These are phyloP conservation scores for Azorinus chamasolen DNA, from an alignment of 2,888 invertebrate species.

Conservation along the genomic window DNA sequence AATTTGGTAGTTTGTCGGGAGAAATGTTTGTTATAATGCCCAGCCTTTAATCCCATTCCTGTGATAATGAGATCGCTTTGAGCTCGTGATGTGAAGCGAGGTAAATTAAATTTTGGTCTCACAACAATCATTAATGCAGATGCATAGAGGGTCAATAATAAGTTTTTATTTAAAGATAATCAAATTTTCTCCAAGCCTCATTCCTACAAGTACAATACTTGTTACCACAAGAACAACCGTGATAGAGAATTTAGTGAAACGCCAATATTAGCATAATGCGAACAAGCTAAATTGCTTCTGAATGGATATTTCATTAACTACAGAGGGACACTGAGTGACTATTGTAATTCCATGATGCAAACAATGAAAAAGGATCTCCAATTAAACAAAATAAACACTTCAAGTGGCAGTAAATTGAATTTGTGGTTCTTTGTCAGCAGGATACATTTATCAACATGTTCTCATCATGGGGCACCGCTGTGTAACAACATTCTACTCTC, in stretches of 20 bases:
- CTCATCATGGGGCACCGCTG: no score
- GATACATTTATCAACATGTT: no score
- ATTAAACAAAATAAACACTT: no score
- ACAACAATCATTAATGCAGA: constrained; percentile 31
- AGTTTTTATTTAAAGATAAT: background rate
- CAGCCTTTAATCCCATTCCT: no score
- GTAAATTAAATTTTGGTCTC: constrained; percentile 51
- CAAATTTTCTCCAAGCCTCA: no score
- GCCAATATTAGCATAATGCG: constrained; percentile 4
- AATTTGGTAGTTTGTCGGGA: constrained; percentile 48
- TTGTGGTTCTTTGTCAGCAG: no score
- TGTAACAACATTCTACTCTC: no score
- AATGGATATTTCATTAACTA: no score
- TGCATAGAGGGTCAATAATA: constrained; percentile 12
- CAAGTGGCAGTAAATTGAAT: no score
- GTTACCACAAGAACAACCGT: constrained; percentile 2
- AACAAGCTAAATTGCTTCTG: background rate
- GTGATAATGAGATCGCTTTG: constrained; percentile 38
- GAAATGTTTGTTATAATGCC: background rate
- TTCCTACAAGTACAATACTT: constrained; percentile 5
- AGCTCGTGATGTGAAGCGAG: constrained; percentile 19
- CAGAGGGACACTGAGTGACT: no score
- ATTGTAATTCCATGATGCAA: no score
- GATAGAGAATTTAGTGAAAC: background rate
- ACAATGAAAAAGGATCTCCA: no score